These are phyloP conservation scores for Girardinus metallicus DNA, from an alignment of 2,797 vertebrate genomes.

Conservation along the genomic window DNA sequence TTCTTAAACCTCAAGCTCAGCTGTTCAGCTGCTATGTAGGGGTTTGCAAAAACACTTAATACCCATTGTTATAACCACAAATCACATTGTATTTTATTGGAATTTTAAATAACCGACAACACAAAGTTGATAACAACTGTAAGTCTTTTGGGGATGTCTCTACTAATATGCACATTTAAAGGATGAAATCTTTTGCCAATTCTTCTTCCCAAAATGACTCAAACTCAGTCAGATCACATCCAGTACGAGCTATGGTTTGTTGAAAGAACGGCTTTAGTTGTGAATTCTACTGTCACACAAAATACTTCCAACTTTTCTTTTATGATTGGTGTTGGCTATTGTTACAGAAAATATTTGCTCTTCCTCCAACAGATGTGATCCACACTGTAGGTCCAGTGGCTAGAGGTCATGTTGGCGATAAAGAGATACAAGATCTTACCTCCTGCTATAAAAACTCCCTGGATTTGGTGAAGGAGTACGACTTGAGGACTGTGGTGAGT, in stretches of 20 bases:
- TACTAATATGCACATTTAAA: not conserved
- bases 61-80: not conserved
- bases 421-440: slow-evolving; percentile 90
- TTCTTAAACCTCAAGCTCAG: slow-evolving; percentile 28
- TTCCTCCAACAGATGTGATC: slow-evolving; percentile 89
- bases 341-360: slow-evolving; percentile 42
- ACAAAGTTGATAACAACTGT: not conserved
- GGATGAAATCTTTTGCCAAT: not conserved
- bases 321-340: slow-evolving; percentile 23
- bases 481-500: slow-evolving; percentile 94
- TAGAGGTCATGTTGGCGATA: slow-evolving; percentile 88
- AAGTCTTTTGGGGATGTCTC: not conserved
- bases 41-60: not conserved
- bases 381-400: slow-evolving; percentile 97
- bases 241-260: not conserved
- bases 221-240: not conserved
- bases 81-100: not conserved
- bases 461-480: slow-evolving; percentile 89
- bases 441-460: slow-evolving; percentile 95
- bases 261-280: not conserved
- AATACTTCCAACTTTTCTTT: slow-evolving; percentile 27
- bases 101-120: slow-evolving; percentile 2
- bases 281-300: slow-evolving; percentile 3
- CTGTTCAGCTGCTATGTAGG: slow-evolving; percentile 9
- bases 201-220: not conserved